These are phyloP conservation scores for Diplodus puntazzo DNA, from an alignment of 2,797 vertebrate genomes.

Conservation along the genomic window DNA sequence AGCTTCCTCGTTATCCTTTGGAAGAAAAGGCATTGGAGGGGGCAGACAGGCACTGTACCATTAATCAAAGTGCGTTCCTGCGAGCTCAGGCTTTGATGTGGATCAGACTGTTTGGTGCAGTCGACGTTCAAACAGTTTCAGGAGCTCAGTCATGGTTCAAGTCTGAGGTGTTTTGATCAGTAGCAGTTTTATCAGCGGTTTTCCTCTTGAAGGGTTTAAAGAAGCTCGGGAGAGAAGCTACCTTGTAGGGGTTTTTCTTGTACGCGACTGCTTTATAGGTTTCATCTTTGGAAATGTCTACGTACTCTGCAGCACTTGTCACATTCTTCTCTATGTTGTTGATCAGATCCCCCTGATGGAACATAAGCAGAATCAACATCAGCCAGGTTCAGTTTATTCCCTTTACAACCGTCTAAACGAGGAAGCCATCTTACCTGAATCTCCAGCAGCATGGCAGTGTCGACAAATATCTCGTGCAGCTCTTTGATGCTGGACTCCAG, in stretches of 20 bases:
- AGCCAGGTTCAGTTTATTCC: background rate
- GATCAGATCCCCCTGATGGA: conserved; percentile 90
- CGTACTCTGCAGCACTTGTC: conserved; percentile 85
- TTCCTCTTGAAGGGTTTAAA: conserved; percentile 71
- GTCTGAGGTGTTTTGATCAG: conserved; percentile 35
- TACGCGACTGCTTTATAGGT: conserved; percentile 88
- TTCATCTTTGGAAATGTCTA: conserved; percentile 86
- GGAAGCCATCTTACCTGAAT: conserved; percentile 83
- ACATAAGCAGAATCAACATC: background rate
- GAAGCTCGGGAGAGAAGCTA: conserved; percentile 79
- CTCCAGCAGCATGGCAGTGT: conserved; percentile 91
- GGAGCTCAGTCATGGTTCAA: conserved; percentile 28
- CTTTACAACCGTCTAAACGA: background rate
- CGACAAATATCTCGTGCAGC: conserved; percentile 90
- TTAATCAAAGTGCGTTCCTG: background rate
- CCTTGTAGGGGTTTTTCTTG: conserved; percentile 89
- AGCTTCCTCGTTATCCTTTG: background rate
- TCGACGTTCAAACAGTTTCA: conserved; percentile 29
- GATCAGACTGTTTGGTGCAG: conserved; percentile 21
- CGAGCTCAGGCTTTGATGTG: conserved; percentile 20
- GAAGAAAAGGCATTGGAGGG: background rate
- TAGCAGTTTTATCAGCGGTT: conserved; percentile 9
- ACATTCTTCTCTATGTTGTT: conserved; percentile 95
- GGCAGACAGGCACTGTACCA: conserved; percentile 4
- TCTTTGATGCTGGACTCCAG: conserved; percentile 91